Evolutionary conservation across 1,140 invertebrate species (phyloP).

Genomic region (Pygmarrhopalites habei): DNA sequence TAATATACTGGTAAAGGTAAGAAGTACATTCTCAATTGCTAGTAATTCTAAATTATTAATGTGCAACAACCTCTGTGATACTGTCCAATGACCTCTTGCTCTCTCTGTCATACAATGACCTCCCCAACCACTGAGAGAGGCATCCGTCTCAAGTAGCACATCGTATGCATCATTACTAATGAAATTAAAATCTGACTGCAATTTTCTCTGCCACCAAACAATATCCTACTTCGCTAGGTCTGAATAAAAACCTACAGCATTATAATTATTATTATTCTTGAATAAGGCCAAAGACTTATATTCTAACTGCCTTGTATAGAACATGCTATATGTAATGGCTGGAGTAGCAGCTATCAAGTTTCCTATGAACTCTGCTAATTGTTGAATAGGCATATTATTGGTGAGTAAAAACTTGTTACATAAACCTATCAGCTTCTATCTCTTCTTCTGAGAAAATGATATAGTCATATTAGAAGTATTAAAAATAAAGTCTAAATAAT

Average conservation of each 20-base stretch:
- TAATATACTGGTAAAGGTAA: background rate
- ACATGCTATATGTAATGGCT: constrained; percentile 11
- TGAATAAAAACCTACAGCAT: background rate
- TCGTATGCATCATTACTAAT: background rate
- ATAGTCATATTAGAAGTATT: constrained; percentile 9
- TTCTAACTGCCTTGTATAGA: constrained; percentile 23
- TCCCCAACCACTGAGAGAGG: constrained; percentile 7
- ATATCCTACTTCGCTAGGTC: background rate
- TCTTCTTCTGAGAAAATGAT: background rate
- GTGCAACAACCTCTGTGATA: background rate
- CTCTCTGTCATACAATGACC: background rate
- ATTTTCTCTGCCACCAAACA: background rate
- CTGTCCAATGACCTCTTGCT: constrained; percentile 9
- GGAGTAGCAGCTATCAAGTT: constrained; percentile 11
- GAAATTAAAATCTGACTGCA: background rate
- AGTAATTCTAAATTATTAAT: constrained; percentile 23
- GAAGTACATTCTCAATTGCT: constrained; percentile 7
- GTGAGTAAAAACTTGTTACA: background rate
- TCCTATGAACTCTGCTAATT: constrained; percentile 13
- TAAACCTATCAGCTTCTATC: background rate
- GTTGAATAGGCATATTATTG: background rate
- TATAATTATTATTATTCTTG: background rate
- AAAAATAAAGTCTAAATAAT: constrained; percentile 17
- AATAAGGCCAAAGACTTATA: constrained; percentile 1
- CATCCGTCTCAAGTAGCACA: background rate